These are phyloP conservation scores for Invenusta paracnida DNA, from an alignment of 2,888 invertebrate species.

Conservation along the genomic window DNA sequence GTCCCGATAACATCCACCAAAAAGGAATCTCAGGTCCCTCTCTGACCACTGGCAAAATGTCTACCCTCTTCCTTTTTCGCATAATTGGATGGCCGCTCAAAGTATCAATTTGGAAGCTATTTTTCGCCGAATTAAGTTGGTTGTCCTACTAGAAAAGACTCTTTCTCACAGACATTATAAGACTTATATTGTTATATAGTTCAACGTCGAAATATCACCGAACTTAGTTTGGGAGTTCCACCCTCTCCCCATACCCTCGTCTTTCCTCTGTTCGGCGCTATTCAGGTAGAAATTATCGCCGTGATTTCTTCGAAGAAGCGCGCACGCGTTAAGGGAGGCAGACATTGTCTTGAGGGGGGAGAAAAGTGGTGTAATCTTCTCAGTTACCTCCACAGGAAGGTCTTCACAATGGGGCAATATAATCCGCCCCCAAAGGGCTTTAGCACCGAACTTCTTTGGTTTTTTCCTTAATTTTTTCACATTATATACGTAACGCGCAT, in stretches of 20 bases:
- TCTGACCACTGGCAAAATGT: no score
- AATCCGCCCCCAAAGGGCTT: no score
- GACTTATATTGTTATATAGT: no score
- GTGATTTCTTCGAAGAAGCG: neutral
- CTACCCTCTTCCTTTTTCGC: no score
- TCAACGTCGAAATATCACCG: no score
- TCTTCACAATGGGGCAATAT: neutral
- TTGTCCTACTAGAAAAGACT: no score
- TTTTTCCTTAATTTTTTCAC: neutral
- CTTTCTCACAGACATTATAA: no score
- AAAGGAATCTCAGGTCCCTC: neutral
- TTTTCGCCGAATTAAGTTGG: no score
- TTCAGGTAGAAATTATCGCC: neutral
- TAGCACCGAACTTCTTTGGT: neutral
- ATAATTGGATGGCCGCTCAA: no score
- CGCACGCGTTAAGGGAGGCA: neutral
- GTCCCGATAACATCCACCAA: neutral
- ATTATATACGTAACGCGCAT: no score
- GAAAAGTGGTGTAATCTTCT: conserved; percentile 8
- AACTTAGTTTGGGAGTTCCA: no score
- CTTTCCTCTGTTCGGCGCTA: neutral
- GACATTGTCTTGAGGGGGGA: neutral
- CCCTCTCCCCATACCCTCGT: no score
- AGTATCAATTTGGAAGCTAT: neutral
- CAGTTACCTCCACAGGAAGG: conserved; percentile 5